Conservation (phyloP, 2,888 invertebrate genomes). For the Drosophila tanythrix region DNA sequence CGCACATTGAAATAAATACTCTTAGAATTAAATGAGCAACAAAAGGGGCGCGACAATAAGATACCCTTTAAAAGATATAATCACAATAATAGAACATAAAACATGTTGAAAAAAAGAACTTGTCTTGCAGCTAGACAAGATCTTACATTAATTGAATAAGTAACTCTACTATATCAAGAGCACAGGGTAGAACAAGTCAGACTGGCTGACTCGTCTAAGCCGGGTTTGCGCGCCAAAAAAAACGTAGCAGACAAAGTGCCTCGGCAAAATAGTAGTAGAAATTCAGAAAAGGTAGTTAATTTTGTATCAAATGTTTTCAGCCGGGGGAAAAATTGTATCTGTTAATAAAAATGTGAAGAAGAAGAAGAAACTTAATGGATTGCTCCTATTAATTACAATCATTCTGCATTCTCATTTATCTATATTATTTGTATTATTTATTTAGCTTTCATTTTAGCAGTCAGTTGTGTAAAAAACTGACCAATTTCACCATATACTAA, state of each 20-base stretch:
- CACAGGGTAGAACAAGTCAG: neutral
- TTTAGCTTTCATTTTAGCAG: neutral
- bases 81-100: neutral
- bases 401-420: neutral
- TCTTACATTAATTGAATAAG: neutral
- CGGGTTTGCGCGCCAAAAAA: conserved; percentile 45
- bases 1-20: conserved; percentile 33
- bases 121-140: neutral
- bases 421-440: neutral
- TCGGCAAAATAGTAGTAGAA: conserved; percentile 37
- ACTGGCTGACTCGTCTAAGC: neutral
- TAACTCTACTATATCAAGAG: neutral
- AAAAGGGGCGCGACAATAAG: neutral
- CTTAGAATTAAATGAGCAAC: conserved; percentile 24
- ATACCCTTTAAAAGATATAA: conserved; percentile 13
- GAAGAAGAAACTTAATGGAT: neutral
- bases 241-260: conserved; percentile 33
- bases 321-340: neutral
- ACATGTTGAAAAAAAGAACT: neutral
- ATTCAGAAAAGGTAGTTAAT: conserved; percentile 28
- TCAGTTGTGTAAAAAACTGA: conserved; percentile 2
- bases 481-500: conserved; percentile 64
- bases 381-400: neutral
- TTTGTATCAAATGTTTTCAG: too few relatives aligned
- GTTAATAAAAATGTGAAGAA: too few relatives aligned